Percentiles rank a stretch among this genome's conserved stretches.
phyloP scores from a whole-genome alignment of 2,888 invertebrate species.

The Eupeodes latifasciatus region DNA sequence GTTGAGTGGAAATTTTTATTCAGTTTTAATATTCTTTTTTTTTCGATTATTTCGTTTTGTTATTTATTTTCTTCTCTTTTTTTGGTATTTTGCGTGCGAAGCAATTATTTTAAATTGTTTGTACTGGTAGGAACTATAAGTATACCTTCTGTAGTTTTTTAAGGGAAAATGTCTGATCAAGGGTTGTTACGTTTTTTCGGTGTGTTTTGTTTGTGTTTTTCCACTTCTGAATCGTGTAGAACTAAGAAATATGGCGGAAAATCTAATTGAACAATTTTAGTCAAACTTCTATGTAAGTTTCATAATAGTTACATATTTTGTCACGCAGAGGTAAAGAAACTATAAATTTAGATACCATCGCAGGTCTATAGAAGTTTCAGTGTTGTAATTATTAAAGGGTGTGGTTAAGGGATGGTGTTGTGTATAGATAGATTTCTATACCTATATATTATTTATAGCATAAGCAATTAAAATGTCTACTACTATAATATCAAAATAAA shows the following conservation, averaged over 20 bases:
- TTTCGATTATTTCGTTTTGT: background rate
- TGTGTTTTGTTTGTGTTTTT: background rate
- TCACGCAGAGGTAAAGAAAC: background rate
- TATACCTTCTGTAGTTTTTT: background rate
- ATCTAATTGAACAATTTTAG: background rate
- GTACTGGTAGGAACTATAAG: background rate
- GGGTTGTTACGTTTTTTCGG: background rate
- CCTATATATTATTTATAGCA: too few species aligned
- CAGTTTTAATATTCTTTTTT: background rate
- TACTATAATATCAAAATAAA: background rate
- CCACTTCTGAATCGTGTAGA: background rate
- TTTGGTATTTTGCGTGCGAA: slow-evolving; percentile 9
- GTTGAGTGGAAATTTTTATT: slow-evolving; percentile 27
- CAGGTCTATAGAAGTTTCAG: too few species aligned
- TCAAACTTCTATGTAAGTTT: background rate
- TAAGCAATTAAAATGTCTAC: background rate
- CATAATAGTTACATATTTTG: background rate
- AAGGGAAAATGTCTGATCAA: background rate
- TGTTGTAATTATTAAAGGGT: too few species aligned
- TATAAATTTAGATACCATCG: background rate
- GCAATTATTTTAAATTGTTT: slow-evolving; percentile 42
- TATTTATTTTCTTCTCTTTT: background rate
- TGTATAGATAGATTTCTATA: background rate
- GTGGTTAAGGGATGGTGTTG: background rate
- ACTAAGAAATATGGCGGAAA: background rate